Evolutionary conservation across 1,140 invertebrate genomes (phyloP), one percentile per base, ranked within the genome.

Genomic region (Homalodisca vitripennis): DNA sequence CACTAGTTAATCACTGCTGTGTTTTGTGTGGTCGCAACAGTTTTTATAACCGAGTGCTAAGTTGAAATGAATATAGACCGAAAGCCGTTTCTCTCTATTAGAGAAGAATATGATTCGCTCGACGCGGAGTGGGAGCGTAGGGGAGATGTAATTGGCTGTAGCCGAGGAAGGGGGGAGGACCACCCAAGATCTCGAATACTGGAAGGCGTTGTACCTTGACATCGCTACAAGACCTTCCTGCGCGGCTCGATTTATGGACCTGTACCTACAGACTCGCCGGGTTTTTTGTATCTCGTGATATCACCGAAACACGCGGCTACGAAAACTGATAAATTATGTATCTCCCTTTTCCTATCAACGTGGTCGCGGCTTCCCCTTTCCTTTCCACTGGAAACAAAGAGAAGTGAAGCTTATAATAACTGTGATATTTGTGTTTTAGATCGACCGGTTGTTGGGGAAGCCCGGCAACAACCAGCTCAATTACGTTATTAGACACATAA

Each of bases 101-200:
- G n/a, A n/a, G n/a, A n/a, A n/a, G n/a, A n/a, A n/a, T n/a, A n/a
- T n/a, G n/a, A n/a, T n/a, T n/a, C n/a, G n/a, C n/a, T n/a, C 12
- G 48, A 22, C 12, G 55, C 13, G 55, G 55, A 30, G 27, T 14
- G 27, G 55, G 6, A 6, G 26, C 3, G 55, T 6, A 24, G 27
- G 2, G 55, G 55, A 22, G 22, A 26, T 60, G 55, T 60, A 60
- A 60, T 60, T 60, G 55, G 55, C 27, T 60, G 55, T 30, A 30
- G 55, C 27, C 22, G 10, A 13, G 14, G 10, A 6, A 26, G 3
- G 14, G 55, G 55, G 55, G 55, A 60, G 29, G 55, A 60, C 55
- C 55, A 60, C 55, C 55, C 55, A 60, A 60, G 55, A 27, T 27
- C 55, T 60, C 55, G 55, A 60, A 60, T 60, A 60, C 55, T 60